These are phyloP conservation scores for Drosophila willistoni DNA, from an alignment of 1,140 invertebrate species.

Conservation along the genomic window DNA sequence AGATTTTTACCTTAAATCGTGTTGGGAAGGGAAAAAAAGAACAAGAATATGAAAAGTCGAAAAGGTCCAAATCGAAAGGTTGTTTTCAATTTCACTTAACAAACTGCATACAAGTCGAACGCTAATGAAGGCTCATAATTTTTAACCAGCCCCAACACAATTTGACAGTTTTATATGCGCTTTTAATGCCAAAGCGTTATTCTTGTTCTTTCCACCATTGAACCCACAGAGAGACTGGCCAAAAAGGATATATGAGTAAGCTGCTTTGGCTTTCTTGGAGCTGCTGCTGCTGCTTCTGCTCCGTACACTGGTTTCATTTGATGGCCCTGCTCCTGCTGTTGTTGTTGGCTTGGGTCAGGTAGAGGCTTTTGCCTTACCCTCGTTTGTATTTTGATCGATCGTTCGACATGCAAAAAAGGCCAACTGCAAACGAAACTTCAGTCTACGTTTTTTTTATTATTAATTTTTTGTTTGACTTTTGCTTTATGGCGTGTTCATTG, in stretches of 20 bases:
- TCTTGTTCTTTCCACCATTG: conserved; percentile 40
- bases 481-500: conserved; percentile 81
- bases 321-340: conserved; percentile 4
- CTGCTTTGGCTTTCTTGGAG: conserved; percentile 33
- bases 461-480: conserved; percentile 82
- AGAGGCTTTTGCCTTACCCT: conserved; percentile 70
- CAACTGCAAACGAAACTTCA: conserved; percentile 58
- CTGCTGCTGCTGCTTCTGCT: conserved; percentile 36
- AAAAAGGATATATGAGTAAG: conserved; percentile 45
- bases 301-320: conserved; percentile 21
- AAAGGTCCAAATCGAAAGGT: conserved; percentile 16
- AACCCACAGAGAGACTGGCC: conserved; percentile 34
- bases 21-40: not conserved
- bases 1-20: not conserved
- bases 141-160: conserved; percentile 74
- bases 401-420: conserved; percentile 76
- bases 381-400: conserved; percentile 80
- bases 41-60: conserved; percentile 15
- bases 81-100: conserved; percentile 80
- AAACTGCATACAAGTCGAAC: conserved; percentile 73
- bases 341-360: not conserved
- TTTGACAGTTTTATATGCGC: conserved; percentile 81
- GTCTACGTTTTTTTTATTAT: conserved; percentile 61
- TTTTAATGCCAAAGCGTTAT: conserved; percentile 69
- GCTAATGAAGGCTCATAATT: conserved; percentile 79